Evolutionary conservation across 2,888 invertebrate genomes (phyloP), one percentile per base, ranked within the genome.

Genomic region (Neoscelio sp.): DNA sequence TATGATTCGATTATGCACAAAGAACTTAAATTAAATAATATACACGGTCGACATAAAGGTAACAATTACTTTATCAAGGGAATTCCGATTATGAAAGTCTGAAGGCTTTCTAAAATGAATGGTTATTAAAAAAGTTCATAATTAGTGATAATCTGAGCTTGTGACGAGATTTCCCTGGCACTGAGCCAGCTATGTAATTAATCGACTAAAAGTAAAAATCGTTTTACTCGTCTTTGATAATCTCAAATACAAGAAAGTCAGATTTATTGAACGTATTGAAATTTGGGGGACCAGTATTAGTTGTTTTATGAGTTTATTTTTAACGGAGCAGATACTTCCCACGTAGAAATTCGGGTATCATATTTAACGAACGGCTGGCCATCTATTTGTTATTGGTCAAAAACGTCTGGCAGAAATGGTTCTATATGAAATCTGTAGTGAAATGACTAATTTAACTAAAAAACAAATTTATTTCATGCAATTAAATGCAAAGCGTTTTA

Each of bases 81-180:
- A 42, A 40, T 23, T 12, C 15, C 15, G n/a, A 6, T 15, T 13
- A 56, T 30, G 65, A 50, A 20, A 18, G 48, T 48, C 42, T 52
- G 17, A 35, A 28, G 28, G 28, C 38, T 56, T 33, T 18, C 20
- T 15, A n/a, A 54, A 56, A 56, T 17, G 30, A 23, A 48, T 28
- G 42, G 28, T 15, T 56, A 56, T 68, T 56, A 54, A 62, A 54
- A 71, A 62, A 71, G 71, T 60, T 54, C 52, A 44, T 65, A 65
- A 74, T 74, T 60, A 58, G 58, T 10, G 67, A 67, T 60, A 58
- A 74, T 65, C 56, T n/a, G 10, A 46, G 18, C 20, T 30, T 7
- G 7, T 42, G 46, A 64, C 48, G 54, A 56, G 65, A 58, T 58
- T 56, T 50, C 10, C 10, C 38, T 74, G 74, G 56, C 65, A 7